Conservation (phyloP, 2,888 invertebrate genomes). For the Meliscaeva auricollis region DNA sequence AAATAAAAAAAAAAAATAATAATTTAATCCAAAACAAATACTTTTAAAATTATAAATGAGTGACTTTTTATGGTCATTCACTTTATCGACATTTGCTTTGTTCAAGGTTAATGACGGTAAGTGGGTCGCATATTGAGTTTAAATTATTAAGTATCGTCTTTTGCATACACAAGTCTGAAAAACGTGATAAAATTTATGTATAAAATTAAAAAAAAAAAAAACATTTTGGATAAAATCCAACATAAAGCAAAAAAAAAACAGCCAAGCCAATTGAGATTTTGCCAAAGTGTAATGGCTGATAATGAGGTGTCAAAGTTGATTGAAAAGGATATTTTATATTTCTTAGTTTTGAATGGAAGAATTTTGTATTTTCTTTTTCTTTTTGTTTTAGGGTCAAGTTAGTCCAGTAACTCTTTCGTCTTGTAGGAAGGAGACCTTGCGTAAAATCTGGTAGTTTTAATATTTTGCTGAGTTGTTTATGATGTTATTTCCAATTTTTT, state of each 20-base stretch:
- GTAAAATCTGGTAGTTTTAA: no score
- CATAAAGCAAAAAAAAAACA: neutral
- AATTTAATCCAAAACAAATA: neutral
- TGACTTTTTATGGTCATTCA: slow-evolving; percentile 20
- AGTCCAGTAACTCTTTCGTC: no score
- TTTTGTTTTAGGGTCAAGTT: no score
- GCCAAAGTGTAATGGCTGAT: neutral
- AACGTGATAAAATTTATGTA: slow-evolving; percentile 1
- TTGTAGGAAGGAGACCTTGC: no score
- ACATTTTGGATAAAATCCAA: slow-evolving; percentile 20
- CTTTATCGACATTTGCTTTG: neutral
- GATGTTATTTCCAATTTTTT: no score
- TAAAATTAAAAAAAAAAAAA: neutral
- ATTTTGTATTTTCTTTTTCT: no score
- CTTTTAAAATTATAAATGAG: neutral
- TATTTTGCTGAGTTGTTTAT: no score
- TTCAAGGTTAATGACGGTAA: slow-evolving; percentile 20
- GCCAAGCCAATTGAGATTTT: neutral
- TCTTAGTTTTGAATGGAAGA: neutral
- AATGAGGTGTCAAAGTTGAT: slow-evolving; percentile 14
- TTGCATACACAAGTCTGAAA: slow-evolving; percentile 8
- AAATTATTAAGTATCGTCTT: slow-evolving; percentile 1
- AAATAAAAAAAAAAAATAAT: slow-evolving; percentile 1
- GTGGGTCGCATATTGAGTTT: slow-evolving; percentile 22
- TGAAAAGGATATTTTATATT: neutral